Percentiles rank a stretch among this genome's conserved stretches.
Evolutionary conservation across 2,888 invertebrate genomes (phyloP).

Genomic region (Synergus gifuensis): DNA sequence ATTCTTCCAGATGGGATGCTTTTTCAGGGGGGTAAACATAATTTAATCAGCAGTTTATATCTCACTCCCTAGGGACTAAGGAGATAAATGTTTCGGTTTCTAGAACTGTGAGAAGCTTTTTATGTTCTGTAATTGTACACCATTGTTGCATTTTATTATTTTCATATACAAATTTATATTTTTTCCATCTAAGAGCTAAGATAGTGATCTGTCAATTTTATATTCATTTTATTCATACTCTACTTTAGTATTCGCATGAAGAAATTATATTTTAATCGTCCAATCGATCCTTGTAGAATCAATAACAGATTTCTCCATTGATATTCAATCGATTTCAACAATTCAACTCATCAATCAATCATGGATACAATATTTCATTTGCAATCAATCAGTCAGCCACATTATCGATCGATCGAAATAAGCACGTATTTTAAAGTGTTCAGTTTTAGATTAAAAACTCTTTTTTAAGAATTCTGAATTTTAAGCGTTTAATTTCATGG

Average conservation of each 20-base stretch:
- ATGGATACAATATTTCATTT: neutral
- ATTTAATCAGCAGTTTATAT: slow-evolving; percentile 20
- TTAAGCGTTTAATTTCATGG: no score
- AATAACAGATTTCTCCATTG: neutral
- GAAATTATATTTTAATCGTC: neutral
- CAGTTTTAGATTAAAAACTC: neutral
- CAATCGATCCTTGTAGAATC: neutral
- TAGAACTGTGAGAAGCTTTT: neutral
- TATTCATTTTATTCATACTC: neutral
- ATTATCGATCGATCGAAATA: neutral
- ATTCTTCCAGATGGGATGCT: slow-evolving; percentile 19
- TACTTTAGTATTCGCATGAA: neutral
- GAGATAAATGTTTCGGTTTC: slow-evolving; percentile 13
- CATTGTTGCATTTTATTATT: neutral
- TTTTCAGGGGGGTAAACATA: slow-evolving; percentile 13
- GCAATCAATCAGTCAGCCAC: neutral
- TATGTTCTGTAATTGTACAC: neutral
- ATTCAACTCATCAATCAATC: neutral
- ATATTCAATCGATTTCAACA: neutral
- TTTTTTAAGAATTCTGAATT: no score
- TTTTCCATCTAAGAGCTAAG: neutral
- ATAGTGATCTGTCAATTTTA: neutral
- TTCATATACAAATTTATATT: neutral
- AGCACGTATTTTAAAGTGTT: neutral
- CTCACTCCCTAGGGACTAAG: neutral